Percentiles rank a stretch among this genome's conserved stretches.
These are phyloP conservation scores for Hypolimnas misippus DNA, from an alignment of 2,888 invertebrate species.

Conservation along the genomic window DNA sequence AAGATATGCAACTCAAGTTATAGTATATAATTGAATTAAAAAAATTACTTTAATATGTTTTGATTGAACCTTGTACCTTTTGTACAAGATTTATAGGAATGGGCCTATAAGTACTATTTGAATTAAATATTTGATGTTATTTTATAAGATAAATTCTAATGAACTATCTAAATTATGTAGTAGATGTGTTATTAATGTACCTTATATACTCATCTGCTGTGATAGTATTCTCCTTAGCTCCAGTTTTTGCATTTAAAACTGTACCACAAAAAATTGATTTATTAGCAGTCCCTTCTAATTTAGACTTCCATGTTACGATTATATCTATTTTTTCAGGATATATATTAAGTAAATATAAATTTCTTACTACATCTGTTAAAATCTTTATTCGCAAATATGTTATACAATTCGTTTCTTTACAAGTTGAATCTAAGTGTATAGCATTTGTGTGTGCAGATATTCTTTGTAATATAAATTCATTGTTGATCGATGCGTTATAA, in stretches of 20 bases:
- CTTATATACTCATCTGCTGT: constrained; percentile 80
- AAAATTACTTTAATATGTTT: no score
- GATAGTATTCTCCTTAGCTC: constrained; percentile 77
- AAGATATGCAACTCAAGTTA: no score
- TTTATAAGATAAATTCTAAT: no score
- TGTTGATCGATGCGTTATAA: constrained; percentile 53
- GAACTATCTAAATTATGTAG: no score
- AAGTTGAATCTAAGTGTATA: constrained; percentile 56
- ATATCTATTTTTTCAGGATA: constrained; percentile 43
- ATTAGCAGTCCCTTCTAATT: constrained; percentile 49
- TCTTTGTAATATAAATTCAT: constrained; percentile 49
- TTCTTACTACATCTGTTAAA: constrained; percentile 57
- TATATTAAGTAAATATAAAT: constrained; percentile 54
- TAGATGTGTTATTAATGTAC: no score
- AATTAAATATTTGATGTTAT: no score
- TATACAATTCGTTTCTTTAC: constrained; percentile 54
- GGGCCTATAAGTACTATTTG: no score
- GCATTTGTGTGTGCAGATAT: constrained; percentile 44
- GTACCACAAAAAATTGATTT: constrained; percentile 81
- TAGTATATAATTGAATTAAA: no score
- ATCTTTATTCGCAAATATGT: constrained; percentile 65
- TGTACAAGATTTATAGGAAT: no score
- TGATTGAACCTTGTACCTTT: no score
- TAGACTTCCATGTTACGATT: constrained; percentile 71
- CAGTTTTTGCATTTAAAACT: constrained; percentile 83